These are phyloP conservation scores for Atherinosoma microstoma DNA, from an alignment of 2,797 vertebrate genomes.

Conservation along the genomic window DNA sequence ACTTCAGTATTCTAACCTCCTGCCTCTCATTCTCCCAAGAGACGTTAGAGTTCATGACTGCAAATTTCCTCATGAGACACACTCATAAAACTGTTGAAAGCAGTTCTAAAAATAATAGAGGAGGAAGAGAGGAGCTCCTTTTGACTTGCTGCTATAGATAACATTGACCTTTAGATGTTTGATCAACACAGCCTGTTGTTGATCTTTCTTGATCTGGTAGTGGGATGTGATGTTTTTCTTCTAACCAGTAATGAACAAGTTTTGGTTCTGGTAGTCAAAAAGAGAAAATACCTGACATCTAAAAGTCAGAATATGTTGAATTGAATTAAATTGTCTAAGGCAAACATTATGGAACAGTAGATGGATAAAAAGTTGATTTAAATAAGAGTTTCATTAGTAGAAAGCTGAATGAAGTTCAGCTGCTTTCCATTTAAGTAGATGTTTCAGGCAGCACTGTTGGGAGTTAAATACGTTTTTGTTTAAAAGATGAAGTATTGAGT, in stretches of 20 bases:
- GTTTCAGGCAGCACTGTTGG: no score
- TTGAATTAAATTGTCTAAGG: no score
- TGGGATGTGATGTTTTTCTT: neutral
- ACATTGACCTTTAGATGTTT: neutral
- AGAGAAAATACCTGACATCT: no score
- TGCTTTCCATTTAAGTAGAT: no score
- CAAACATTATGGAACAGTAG: no score
- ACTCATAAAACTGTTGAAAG: neutral
- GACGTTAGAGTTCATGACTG: neutral
- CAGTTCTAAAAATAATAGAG: no score
- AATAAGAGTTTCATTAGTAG: no score
- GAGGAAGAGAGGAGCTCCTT: neutral
- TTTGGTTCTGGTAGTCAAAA: neutral
- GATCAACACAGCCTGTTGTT: neutral
- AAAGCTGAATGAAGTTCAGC: no score
- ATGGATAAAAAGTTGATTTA: no score
- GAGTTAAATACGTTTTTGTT: no score
- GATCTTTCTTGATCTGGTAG: neutral
- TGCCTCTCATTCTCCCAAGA: neutral
- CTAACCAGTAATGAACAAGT: neutral
- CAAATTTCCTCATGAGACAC: constrained; percentile 6
- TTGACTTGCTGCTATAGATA: neutral
- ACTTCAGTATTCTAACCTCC: neutral
- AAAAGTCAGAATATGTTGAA: no score
- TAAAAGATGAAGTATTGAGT: no score